phyloP scores from a whole-genome alignment of 2,888 invertebrate genomes.

The Eumerus sabulonum region DNA sequence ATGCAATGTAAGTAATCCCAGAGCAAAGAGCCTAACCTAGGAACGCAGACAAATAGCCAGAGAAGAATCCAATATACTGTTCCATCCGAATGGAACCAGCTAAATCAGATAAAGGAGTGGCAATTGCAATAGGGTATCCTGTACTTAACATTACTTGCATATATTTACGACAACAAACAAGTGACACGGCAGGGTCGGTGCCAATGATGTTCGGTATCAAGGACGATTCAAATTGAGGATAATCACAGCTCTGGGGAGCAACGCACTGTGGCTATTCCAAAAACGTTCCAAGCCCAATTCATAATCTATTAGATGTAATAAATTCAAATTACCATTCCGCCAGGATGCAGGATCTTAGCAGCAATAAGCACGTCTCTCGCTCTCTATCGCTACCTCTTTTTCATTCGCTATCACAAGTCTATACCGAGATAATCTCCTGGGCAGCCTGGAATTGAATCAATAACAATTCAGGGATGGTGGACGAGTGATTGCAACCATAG shows the following conservation, averaged over 20 bases:
- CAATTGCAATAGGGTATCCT: too few relatives aligned
- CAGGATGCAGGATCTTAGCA: constrained; percentile 2
- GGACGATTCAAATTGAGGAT: constrained; percentile 20
- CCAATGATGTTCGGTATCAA: background rate
- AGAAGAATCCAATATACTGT: too few relatives aligned
- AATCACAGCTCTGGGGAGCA: constrained; percentile 11
- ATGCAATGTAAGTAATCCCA: constrained; percentile 30
- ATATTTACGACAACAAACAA: background rate
- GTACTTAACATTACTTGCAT: background rate
- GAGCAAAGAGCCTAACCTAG: background rate
- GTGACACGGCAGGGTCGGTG: background rate
- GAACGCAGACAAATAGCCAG: too few relatives aligned
- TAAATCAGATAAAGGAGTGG: too few relatives aligned
- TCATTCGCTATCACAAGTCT: background rate
- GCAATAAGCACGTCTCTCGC: constrained; percentile 26
- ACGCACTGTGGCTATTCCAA: background rate
- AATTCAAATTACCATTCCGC: constrained; percentile 24
- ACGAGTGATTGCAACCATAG: constrained; percentile 3
- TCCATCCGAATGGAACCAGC: too few relatives aligned
- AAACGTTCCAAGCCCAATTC: constrained; percentile 9
- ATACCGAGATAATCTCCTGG: constrained; percentile 13
- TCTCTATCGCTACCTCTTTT: too few relatives aligned
- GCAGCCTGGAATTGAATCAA: constrained; percentile 20
- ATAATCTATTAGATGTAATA: constrained; percentile 35
- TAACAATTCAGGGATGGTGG: constrained; percentile 8